Base-by-base conservation (phyloP, 2,797 vertebrate genomes). In the Cuniculus paca region DNA sequence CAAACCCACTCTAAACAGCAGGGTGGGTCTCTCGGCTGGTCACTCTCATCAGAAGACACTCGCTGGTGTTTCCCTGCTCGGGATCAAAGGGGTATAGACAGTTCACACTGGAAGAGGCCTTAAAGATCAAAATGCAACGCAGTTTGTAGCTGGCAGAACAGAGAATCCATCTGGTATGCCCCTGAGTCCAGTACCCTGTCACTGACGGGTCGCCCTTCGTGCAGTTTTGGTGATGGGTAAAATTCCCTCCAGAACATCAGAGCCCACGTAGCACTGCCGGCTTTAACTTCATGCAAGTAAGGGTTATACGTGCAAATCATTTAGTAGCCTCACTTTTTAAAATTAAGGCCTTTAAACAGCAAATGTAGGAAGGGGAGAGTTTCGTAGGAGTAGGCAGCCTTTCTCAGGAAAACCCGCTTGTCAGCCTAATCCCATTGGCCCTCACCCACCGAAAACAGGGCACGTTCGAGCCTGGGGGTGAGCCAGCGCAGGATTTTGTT, bases 211-310 rank as follows among this genome's bases (percentile, higher is more conserved):
- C 82, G 60, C 6, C 28, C 1, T 70, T n/a, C 93, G 82, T 70
- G 52, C 39, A 79, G 1, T 80, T 87, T 94, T 77, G 58, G 10
- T 48, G 39, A 60, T 20, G 60, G 74, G n/a, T 42, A 63, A 94
- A 96, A 89, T 10, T 34, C 56, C 24, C 50, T 56, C 74, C 31
- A 34, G 81, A 90, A 39, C 14, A 68, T 60, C 81, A 70, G n/a
- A 63, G 88, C 42, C 36, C 75, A 20, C 1, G 1, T 4, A 60
- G 28, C 12, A 22, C 58, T 45, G 28, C 56, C 74, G 92, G 42
- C 74, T 65, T 92, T 86, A 84, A 81, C 50, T 91, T 63, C 90
- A 88, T 3, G 11, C 34, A 74, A 90, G 31, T 81, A 77, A 72
- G 36, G 9, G 81, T 78, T 63, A 2, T 39, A 26, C 36, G 45